Evolutionary conservation across 2,113 vertebrate genomes (phyloP).

Genomic region (Eretmochelys imbricata): DNA sequence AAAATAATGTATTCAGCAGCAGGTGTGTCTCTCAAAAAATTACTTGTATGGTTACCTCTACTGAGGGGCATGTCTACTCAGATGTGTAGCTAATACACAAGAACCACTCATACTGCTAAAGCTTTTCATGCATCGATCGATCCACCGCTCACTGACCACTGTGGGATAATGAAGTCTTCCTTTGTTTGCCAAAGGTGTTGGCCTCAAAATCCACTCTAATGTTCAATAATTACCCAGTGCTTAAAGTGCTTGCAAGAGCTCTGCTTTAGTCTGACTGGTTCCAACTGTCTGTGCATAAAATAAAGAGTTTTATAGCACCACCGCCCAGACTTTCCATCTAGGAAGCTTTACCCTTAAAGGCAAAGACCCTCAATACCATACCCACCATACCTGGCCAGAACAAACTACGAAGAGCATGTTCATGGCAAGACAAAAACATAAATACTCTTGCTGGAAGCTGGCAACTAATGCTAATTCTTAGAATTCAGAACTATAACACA

Average conservation of each 20-base stretch:
- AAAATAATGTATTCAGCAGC: background rate
- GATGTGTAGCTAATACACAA: background rate
- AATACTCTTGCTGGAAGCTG: background rate
- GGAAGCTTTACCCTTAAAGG: background rate
- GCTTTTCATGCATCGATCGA: background rate
- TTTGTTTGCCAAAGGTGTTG: background rate
- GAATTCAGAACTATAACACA: background rate
- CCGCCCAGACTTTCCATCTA: background rate
- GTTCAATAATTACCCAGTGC: background rate
- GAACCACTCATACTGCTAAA: background rate
- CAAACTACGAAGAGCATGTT: background rate
- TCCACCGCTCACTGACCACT: background rate
- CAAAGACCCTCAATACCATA: background rate
- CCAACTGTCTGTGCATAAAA: background rate
- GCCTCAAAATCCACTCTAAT: background rate
- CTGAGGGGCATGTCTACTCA: background rate
- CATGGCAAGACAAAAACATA: background rate
- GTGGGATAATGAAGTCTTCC: background rate
- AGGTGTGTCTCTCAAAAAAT: background rate
- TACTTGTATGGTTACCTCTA: background rate
- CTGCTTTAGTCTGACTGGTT: background rate
- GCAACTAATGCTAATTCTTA: background rate
- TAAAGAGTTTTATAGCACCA: background rate
- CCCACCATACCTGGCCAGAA: background rate
- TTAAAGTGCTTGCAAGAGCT: background rate